phyloP scores from a whole-genome alignment of 2,888 invertebrate genomes.

The Autographa gamma region DNA sequence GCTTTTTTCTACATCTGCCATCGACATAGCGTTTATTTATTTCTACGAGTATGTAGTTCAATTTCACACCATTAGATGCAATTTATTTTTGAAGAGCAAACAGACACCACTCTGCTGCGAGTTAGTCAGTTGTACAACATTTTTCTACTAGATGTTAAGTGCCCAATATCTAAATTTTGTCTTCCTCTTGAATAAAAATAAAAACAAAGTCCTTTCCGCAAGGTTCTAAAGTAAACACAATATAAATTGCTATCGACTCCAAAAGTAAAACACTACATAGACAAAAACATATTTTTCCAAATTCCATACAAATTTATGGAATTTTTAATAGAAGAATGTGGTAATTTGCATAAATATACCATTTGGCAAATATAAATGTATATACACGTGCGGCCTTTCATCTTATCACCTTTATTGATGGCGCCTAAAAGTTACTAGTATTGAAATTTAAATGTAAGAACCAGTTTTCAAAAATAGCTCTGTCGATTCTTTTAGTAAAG shows the following conservation, averaged over 20 bases:
- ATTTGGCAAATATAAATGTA: background rate
- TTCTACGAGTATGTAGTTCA: no score
- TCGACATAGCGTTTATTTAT: no score
- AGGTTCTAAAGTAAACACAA: background rate
- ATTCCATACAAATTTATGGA: conserved; percentile 2
- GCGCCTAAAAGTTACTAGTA: background rate
- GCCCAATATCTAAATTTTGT: no score
- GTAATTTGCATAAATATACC: background rate
- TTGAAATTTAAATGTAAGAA: background rate
- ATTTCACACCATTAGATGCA: no score
- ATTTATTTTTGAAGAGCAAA: no score
- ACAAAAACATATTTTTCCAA: background rate
- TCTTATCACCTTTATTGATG: background rate
- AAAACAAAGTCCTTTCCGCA: background rate
- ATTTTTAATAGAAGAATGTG: background rate
- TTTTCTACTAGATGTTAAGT: no score
- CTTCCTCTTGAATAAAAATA: no score
- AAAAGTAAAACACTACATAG: background rate
- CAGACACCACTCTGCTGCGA: no score
- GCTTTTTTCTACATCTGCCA: no score
- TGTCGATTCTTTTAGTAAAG: no score
- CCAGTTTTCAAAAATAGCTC: background rate
- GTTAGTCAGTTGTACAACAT: no score
- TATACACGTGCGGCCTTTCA: background rate
- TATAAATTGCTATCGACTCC: background rate